Base-by-base conservation (phyloP, 2,888 invertebrate species). In the Blomia tropicalis region DNA sequence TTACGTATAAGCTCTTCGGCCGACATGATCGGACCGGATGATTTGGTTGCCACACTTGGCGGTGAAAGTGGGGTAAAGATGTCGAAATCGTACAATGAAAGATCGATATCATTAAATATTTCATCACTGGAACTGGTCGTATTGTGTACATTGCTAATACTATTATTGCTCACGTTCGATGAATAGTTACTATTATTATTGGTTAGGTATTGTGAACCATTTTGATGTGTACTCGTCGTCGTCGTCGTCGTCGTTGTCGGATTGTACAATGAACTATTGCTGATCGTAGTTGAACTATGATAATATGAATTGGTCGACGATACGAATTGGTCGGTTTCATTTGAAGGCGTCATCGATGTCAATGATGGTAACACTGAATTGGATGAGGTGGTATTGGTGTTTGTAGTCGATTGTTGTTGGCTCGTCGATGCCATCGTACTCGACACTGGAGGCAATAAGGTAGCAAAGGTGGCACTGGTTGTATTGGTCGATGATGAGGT, bases 81-180 rank as follows among this genome's bases (percentile, higher is more conserved):
- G 59, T 79, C 79, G 66, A 78, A 76, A 70, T 78, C 77, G 67
- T 77, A 71, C 51, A 71, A 73, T 73, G 79, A 76, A 70, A 77
- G 72, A 76, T 83, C 83, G 77, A 82, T 78, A 67, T 73, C 74
- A n/a, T 71, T 70, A 29, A 72, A 68, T 30, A 70, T 69, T 62
- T 70, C 69, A 44, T 68, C 68, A 51, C 30, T 4, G 62, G 29
- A 23, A 58, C 17, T 32, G 30, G 32, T n/a, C 31, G 58, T 23
- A 62, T 63, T 29, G 62, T 43, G 60, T 43, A 64, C 5, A 63
- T 43, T 41, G 43, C 31, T 31, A 43, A 58, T 22, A 58, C 60
- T 43, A 47, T 29, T 31, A 58, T 51, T 23, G 59, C 53, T 22
- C 61, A 29, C 43, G 64, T 56, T 43, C 63, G 36, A 54, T 41